Conservation (phyloP, 2,113 vertebrate genomes). For the Hippolais icterina region DNA sequence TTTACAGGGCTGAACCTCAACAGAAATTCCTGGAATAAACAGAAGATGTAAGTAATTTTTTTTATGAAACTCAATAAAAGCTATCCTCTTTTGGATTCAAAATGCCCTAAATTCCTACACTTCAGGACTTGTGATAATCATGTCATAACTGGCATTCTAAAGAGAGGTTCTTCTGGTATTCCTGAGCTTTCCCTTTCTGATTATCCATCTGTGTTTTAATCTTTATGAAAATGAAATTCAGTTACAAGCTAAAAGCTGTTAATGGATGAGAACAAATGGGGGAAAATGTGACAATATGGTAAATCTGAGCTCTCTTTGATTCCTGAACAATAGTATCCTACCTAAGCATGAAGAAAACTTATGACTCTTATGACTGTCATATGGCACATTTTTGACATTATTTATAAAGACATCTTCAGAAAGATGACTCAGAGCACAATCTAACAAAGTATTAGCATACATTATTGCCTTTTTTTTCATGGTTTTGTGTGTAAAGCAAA, state of each 20-base stretch:
- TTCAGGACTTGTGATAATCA: not conserved
- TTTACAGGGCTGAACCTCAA: not conserved
- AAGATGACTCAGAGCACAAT: not conserved
- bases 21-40: not conserved
- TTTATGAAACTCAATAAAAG: not conserved
- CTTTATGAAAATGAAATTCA: conserved; percentile 62
- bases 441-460: not conserved
- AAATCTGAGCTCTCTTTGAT: conserved; percentile 28
- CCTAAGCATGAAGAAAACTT: conserved; percentile 16
- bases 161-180: conserved; percentile 1
- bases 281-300: conserved; percentile 21
- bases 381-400: not conserved
- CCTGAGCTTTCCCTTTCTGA: not conserved
- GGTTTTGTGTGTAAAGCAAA: not conserved
- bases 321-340: conserved; percentile 5
- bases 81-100: not conserved
- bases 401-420: not conserved
- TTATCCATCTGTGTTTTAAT: conserved; percentile 59
- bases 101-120: not conserved
- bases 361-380: not conserved
- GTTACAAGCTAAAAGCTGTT: conserved; percentile 66
- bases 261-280: conserved; percentile 60
- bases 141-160: not conserved
- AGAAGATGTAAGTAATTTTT: not conserved
- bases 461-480: not conserved